Conservation (phyloP, 1,140 invertebrate genomes). For the Berghia stephanieae region DNA sequence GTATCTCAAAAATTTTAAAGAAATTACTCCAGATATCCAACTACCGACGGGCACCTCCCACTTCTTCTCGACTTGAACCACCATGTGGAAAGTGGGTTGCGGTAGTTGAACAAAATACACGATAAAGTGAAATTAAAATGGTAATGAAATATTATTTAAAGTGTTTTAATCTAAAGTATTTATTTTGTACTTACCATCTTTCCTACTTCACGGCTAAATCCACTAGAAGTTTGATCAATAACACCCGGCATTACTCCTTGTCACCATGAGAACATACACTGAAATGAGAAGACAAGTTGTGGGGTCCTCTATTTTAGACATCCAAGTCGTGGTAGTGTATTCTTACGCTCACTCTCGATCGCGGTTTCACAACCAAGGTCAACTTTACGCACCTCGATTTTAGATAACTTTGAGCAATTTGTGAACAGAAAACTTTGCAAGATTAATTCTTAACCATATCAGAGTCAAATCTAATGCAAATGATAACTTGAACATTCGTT, state of each 20-base stretch:
- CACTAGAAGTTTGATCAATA: constrained; percentile 18
- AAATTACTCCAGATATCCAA: background rate
- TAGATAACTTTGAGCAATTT: background rate
- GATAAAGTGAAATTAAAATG: too few relatives aligned
- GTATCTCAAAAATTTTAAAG: background rate
- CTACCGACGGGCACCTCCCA: background rate
- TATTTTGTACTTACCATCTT: constrained; percentile 27
- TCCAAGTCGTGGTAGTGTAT: background rate
- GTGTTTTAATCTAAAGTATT: background rate
- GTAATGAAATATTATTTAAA: background rate
- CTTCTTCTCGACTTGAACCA: background rate
- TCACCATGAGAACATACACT: background rate
- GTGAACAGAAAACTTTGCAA: background rate
- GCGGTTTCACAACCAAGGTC: constrained; percentile 28
- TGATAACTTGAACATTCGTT: too few relatives aligned
- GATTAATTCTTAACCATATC: too few relatives aligned
- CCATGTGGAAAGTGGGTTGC: too few relatives aligned
- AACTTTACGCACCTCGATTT: constrained; percentile 21
- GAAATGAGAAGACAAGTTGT: too few relatives aligned
- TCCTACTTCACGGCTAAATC: constrained; percentile 16
- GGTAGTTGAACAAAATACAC: too few relatives aligned
- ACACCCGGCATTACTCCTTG: constrained; percentile 30
- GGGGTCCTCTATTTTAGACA: constrained; percentile 14
- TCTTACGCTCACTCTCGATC: background rate
- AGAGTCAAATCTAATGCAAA: too few relatives aligned